Base-by-base conservation (phyloP, 2,888 invertebrate species). In the Osedax fenrisi region DNA sequence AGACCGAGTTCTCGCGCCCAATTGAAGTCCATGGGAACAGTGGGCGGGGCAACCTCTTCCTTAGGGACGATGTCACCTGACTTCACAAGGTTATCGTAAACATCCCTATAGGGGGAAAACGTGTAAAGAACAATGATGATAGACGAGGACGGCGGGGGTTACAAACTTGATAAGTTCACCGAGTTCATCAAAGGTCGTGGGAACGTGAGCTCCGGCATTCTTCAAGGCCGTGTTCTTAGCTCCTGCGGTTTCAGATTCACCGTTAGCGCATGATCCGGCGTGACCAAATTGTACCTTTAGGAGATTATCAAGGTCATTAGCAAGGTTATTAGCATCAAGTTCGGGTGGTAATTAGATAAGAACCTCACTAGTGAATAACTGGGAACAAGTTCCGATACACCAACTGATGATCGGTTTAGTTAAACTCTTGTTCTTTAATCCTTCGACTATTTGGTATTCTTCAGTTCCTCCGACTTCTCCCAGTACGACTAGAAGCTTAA, bases 21-120 rank as follows among this genome's bases (percentile, higher is more conserved):
- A 77, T 91, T 92, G 85, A 93, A 98, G 85, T 98, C 97, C 97
- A 98, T 97, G 5, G 97, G 97, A n/a, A 98, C 96, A 22, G 97
- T 96, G 1, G 98, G 98, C 41, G 98, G 98, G 10, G 96, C 94
- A 72, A 92, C 89, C 85, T 99, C 97, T 64, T 91, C 90, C 79
- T 90, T 89, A 0, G 93, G 93, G 5, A 91, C 89, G 80, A 99
- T 91, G 73, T 88, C 88, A 59, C 94, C 94, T 67, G 83, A 80
- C 72, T 88, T 87, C 0, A 98, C 94, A 77, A 98, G 86, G 71
- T 88, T 82, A 86, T 84, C 81, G 80, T 87, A 88, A 13, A 87
- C 87, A 62, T 83, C 78, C 75, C 84, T 84, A 79, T 10, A 13
- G 64, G 25, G 17, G 13, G 25, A 17, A 64, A 64, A 64, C n/a